Conservation (phyloP, 2,113 vertebrate species). For the Thymallus thymallus region DNA sequence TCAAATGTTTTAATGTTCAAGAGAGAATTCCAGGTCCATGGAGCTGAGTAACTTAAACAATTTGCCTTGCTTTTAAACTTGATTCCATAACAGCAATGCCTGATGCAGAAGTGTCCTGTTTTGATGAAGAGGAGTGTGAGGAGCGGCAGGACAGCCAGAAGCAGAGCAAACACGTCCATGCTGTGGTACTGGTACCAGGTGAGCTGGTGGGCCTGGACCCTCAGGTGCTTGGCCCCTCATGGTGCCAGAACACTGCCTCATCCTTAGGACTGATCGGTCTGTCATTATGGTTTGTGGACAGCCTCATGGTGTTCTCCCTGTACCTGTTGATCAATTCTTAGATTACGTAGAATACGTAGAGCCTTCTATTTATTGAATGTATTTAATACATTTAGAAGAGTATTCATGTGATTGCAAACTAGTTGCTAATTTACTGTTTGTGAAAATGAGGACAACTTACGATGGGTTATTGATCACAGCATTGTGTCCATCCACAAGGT, state of each 20-base stretch:
- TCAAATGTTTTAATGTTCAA: no score
- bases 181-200: conserved; percentile 89
- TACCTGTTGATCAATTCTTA: conserved; percentile 65
- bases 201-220: conserved; percentile 81
- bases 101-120: conserved; percentile 68
- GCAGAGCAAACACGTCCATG: conserved; percentile 82
- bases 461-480: conserved; percentile 76
- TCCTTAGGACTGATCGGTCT: conserved; percentile 80
- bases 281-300: conserved; percentile 86
- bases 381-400: background rate
- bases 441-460: conserved; percentile 66
- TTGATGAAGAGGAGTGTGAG: conserved; percentile 64
- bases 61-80: conserved; percentile 41
- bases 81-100: conserved; percentile 48
- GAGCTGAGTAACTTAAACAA: no score
- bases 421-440: background rate
- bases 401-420: background rate
- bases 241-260: conserved; percentile 87
- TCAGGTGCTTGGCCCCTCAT: conserved; percentile 87
- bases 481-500: conserved; percentile 77
- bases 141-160: conserved; percentile 60
- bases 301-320: conserved; percentile 77
- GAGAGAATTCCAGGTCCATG: no score
- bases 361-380: no score
- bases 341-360: background rate